phyloP scores from a whole-genome alignment of 2,797 vertebrate genomes.

The Crocidura indochinensis region DNA sequence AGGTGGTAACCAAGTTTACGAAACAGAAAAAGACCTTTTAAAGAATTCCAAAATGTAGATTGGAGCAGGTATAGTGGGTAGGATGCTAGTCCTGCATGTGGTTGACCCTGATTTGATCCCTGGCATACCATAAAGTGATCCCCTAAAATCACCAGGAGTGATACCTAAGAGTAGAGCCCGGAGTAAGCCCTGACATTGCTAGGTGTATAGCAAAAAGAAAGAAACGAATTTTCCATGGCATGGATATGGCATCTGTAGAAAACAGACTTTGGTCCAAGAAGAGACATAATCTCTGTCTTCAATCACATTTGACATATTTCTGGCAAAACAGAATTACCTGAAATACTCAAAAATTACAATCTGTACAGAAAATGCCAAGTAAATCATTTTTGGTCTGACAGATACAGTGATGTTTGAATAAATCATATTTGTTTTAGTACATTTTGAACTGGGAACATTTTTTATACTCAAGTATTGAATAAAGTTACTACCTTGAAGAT shows the following conservation, averaged over 20 bases:
- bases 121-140: too few species aligned
- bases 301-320: slow-evolving; percentile 20
- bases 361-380: not conserved
- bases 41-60: too few species aligned
- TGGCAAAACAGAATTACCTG: slow-evolving; percentile 6
- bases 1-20: too few species aligned
- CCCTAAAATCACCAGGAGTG: too few species aligned
- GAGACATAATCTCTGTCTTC: not conserved
- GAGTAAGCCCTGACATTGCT: too few species aligned
- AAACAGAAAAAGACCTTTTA: too few species aligned
- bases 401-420: slow-evolving; percentile 11
- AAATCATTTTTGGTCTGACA: not conserved
- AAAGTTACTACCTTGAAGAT: not conserved
- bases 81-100: too few species aligned
- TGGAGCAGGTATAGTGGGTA: too few species aligned
- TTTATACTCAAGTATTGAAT: not conserved
- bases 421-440: slow-evolving; percentile 10
- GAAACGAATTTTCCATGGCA: not conserved
- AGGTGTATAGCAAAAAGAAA: too few species aligned
- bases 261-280: not conserved
- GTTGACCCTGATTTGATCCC: too few species aligned
- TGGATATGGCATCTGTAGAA: not conserved
- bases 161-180: too few species aligned
- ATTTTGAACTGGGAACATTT: slow-evolving; percentile 16
- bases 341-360: slow-evolving; percentile 8